Percentiles rank a stretch among this genome's conserved stretches.
phyloP scores from a whole-genome alignment of 2,888 invertebrate species.

The Carabus problematicus region DNA sequence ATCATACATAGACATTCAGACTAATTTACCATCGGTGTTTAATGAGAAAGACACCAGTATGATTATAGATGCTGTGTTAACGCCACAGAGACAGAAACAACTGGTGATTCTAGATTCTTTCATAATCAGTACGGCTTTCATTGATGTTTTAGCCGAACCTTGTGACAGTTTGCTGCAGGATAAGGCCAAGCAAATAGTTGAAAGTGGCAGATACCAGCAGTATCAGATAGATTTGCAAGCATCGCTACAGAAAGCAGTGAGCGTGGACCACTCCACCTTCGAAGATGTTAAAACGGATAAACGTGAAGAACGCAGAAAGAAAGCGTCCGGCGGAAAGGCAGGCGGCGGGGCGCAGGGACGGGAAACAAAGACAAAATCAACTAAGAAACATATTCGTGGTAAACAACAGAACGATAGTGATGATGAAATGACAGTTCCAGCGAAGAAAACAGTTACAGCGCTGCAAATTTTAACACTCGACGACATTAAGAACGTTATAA shows the following conservation, averaged over 20 bases:
- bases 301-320: slow-evolving; percentile 88
- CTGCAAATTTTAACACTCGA: slow-evolving; percentile 71
- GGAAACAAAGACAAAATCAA: slow-evolving; percentile 93
- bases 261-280: slow-evolving; percentile 45
- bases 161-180: slow-evolving; percentile 72
- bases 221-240: slow-evolving; percentile 71
- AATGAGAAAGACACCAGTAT: slow-evolving; percentile 78
- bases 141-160: slow-evolving; percentile 71
- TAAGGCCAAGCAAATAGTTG: slow-evolving; percentile 73
- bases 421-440: slow-evolving; percentile 62
- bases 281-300: slow-evolving; percentile 70
- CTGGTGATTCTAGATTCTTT: slow-evolving; percentile 67
- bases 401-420: slow-evolving; percentile 72
- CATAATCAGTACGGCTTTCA: slow-evolving; percentile 71
- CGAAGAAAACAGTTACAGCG: slow-evolving; percentile 47
- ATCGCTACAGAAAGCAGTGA: slow-evolving; percentile 47
- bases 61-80: slow-evolving; percentile 71
- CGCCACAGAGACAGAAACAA: slow-evolving; percentile 65
- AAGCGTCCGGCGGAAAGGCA: slow-evolving; percentile 84
- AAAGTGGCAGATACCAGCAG: slow-evolving; percentile 78
- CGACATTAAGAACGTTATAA: slow-evolving; percentile 73
- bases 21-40: slow-evolving; percentile 82
- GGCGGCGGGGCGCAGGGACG: slow-evolving; percentile 93
- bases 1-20: slow-evolving; percentile 82
- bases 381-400: slow-evolving; percentile 77